A percentile compares a stretch with the other conserved stretches of the same genome.
phyloP scores from a whole-genome alignment of 2,888 invertebrate genomes.

The Sthenelais limicola region DNA sequence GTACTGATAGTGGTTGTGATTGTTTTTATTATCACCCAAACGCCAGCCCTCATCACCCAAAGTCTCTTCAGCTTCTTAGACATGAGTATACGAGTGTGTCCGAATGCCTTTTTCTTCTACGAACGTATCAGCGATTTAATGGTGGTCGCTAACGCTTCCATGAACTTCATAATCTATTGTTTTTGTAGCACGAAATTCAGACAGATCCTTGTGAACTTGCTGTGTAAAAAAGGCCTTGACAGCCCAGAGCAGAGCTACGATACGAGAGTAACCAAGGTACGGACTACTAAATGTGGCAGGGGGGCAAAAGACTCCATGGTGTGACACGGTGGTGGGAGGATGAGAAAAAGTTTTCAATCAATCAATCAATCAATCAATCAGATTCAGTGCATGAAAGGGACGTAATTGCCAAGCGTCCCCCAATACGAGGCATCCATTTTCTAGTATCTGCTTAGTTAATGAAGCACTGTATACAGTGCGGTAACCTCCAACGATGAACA shows the following conservation, averaged over 20 bases:
- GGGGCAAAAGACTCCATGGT: conserved; percentile 24
- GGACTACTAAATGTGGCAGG: conserved; percentile 1
- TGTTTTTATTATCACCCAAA: conserved; percentile 55
- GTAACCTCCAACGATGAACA: too few species aligned
- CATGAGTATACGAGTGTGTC: conserved; percentile 42
- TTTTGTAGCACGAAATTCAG: conserved; percentile 53
- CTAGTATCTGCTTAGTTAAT: too few species aligned
- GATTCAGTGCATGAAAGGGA: too few species aligned
- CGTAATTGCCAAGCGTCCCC: too few species aligned
- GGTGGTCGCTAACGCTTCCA: conserved; percentile 54
- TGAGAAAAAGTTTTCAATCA: neutral
- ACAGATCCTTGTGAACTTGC: conserved; percentile 48
- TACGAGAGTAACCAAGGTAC: conserved; percentile 1
- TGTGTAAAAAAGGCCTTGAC: conserved; percentile 44
- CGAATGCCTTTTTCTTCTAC: conserved; percentile 53
- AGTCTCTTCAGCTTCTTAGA: conserved; percentile 45
- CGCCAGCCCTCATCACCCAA: conserved; percentile 55
- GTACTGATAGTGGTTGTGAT: conserved; percentile 55
- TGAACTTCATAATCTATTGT: conserved; percentile 57
- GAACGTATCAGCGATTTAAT: conserved; percentile 55
- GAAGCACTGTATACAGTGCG: too few species aligned
- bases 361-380: too few species aligned
- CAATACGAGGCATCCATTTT: too few species aligned
- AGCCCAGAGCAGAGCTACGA: conserved; percentile 21
- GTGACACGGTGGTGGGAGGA: neutral